phyloP scores from a whole-genome alignment of 2,797 vertebrate genomes.

The Novumbra hubbsi region DNA sequence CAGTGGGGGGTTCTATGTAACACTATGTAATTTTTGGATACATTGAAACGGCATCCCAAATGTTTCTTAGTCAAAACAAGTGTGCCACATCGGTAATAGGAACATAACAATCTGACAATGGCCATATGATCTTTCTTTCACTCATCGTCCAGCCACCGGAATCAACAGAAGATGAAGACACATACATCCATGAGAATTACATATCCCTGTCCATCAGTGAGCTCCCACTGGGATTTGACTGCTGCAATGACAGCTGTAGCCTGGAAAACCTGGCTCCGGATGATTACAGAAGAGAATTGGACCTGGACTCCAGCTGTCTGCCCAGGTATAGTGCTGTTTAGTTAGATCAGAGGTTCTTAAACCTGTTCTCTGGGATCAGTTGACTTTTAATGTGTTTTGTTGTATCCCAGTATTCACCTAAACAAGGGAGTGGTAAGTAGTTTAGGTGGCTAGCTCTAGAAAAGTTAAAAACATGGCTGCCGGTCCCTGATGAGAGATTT shows the following conservation, averaged over 20 bases:
- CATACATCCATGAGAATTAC: slow-evolving; percentile 78
- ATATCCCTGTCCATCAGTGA: slow-evolving; percentile 83
- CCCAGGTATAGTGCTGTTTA: slow-evolving; percentile 75
- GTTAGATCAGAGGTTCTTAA: background rate
- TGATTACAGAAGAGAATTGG: slow-evolving; percentile 77
- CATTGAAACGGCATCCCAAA: no score
- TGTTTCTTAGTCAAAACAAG: no score
- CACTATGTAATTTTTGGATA: slow-evolving; percentile 57
- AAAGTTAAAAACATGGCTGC: no score
- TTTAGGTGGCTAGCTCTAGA: no score
- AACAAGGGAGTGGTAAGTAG: no score
- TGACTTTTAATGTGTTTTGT: no score
- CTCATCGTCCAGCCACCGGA: slow-evolving; percentile 67
- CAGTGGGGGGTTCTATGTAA: slow-evolving; percentile 73
- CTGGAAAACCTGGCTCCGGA: slow-evolving; percentile 72
- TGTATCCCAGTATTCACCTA: no score
- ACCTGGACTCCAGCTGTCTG: slow-evolving; percentile 74
- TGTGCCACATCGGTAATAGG: background rate
- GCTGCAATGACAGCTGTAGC: slow-evolving; percentile 74
- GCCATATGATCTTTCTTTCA: slow-evolving; percentile 6
- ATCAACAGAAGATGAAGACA: slow-evolving; percentile 79
- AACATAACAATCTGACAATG: background rate
- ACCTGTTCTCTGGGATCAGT: no score
- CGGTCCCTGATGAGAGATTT: no score
- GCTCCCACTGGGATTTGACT: slow-evolving; percentile 78